A percentile compares a stretch with the other conserved stretches of the same genome.
phyloP scores from a whole-genome alignment of 1,140 invertebrate species.

The Brachionus paranguensis region DNA sequence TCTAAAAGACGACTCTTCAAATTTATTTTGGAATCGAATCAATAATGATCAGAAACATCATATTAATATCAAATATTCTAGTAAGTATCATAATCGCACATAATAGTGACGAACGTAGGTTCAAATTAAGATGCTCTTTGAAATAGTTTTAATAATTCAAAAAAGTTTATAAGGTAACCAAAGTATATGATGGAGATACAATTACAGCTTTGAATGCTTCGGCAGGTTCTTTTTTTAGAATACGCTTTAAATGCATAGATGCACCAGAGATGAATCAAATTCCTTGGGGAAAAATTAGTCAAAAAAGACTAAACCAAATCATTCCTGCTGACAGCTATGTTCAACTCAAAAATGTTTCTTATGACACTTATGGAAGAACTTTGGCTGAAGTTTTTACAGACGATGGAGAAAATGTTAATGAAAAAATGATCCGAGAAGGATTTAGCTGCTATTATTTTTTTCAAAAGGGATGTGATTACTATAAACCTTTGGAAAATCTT shows the following conservation, averaged over 20 bases:
- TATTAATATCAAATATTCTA: too few relatives aligned
- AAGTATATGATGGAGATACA: constrained; percentile 39
- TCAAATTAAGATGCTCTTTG: background rate
- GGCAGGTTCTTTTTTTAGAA: background rate
- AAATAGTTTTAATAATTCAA: background rate
- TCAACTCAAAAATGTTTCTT: background rate
- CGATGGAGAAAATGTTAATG: background rate
- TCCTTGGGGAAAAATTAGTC: background rate
- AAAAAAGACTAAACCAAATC: background rate
- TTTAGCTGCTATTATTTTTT: background rate
- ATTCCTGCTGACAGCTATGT: constrained; percentile 11
- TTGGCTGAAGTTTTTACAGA: background rate
- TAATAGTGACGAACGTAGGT: background rate
- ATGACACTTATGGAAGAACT: background rate
- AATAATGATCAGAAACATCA: background rate
- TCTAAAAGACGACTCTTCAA: too few relatives aligned
- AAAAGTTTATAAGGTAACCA: background rate
- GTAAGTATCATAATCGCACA: background rate
- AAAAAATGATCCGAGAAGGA: constrained; percentile 6
- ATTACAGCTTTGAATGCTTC: constrained; percentile 1
- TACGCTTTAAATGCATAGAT: constrained; percentile 27
- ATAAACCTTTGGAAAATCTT: background rate
- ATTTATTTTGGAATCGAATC: background rate
- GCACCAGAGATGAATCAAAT: constrained; percentile 14
- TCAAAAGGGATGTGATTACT: background rate